Evolutionary conservation across 1,140 invertebrate genomes (phyloP).

Genomic region (Phortica variegata): DNA sequence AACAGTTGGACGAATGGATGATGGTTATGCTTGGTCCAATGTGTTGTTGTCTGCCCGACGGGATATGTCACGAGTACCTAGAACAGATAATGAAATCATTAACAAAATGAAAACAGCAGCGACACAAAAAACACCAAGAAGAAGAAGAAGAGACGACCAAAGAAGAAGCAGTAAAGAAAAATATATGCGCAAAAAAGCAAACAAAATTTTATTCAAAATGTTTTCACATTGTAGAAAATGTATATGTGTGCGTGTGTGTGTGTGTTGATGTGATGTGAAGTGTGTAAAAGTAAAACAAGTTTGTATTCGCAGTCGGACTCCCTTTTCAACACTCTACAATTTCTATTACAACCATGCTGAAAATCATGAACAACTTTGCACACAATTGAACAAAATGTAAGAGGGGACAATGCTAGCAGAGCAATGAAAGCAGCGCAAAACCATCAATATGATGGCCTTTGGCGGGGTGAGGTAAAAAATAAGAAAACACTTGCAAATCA

Average conservation of each 20-base stretch:
- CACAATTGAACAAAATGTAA: slow-evolving; percentile 30
- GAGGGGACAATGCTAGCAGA: slow-evolving; percentile 18
- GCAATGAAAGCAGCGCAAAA: slow-evolving; percentile 8
- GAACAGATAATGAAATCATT: slow-evolving; percentile 52
- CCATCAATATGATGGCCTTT: no score
- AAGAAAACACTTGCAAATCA: slow-evolving; percentile 52
- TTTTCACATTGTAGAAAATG: slow-evolving; percentile 15
- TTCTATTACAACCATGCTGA: no score
- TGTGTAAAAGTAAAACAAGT: no score
- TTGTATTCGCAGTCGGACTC: no score
- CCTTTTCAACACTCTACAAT: no score
- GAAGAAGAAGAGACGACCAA: neutral
- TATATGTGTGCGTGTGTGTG: no score
- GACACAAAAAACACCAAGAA: slow-evolving; percentile 6
- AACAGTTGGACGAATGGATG: no score
- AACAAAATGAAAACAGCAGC: slow-evolving; percentile 47
- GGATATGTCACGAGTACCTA: slow-evolving; percentile 5
- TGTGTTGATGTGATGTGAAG: no score
- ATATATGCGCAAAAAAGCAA: slow-evolving; percentile 6
- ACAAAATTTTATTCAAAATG: slow-evolving; percentile 16
- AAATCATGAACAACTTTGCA: slow-evolving; percentile 52
- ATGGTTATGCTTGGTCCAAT: no score
- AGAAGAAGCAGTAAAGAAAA: slow-evolving; percentile 5
- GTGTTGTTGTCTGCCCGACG: no score
- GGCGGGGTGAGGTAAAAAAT: neutral